These are phyloP conservation scores for Mareca penelope DNA, from an alignment of 2,797 vertebrate genomes.

Conservation along the genomic window DNA sequence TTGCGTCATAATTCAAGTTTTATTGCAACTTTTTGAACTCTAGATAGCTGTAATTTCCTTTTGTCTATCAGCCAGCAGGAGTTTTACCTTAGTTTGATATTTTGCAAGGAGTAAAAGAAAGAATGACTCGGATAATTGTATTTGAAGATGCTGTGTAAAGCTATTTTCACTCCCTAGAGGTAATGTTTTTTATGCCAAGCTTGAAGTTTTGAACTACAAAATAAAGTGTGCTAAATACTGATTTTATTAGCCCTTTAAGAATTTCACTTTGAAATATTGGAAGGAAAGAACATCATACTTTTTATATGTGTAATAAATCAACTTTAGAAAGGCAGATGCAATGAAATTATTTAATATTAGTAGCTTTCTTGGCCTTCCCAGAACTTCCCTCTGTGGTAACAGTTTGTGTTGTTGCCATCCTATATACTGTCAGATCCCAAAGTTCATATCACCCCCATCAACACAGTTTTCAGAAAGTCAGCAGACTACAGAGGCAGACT, in stretches of 20 bases:
- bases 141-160: conserved; percentile 52
- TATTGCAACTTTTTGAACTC: conserved; percentile 41
- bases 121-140: conserved; percentile 42
- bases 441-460: not conserved
- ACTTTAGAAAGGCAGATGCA: not conserved
- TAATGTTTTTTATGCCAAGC: conserved; percentile 11
- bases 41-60: conserved; percentile 55
- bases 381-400: not conserved
- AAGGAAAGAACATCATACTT: conserved; percentile 46
- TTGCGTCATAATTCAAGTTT: conserved; percentile 39
- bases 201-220: conserved; percentile 48
- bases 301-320: conserved; percentile 45
- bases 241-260: conserved; percentile 62
- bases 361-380: conserved; percentile 7
- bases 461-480: not conserved
- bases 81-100: conserved; percentile 29
- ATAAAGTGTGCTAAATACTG: conserved; percentile 55
- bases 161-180: conserved; percentile 42
- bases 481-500: not conserved
- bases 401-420: conserved; percentile 4
- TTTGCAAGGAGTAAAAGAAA: conserved; percentile 47
- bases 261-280: conserved; percentile 53
- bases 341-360: conserved; percentile 23
- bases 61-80: conserved; percentile 46
- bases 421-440: not conserved